phyloP scores from a whole-genome alignment of 2,888 invertebrate genomes.

The Busseola fusca region DNA sequence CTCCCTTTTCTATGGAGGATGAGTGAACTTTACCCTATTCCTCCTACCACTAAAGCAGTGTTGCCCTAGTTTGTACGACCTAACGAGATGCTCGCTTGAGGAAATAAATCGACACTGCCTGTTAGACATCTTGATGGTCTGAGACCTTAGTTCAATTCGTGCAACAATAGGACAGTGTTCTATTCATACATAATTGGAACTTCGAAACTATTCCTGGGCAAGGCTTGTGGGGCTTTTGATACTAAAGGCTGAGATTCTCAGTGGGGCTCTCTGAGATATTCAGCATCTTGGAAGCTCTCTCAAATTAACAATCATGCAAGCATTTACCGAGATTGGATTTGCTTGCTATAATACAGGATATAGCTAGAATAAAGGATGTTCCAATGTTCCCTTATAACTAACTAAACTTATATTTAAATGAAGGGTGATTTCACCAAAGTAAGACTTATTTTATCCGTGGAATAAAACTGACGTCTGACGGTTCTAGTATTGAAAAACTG shows the following conservation, averaged over 20 bases:
- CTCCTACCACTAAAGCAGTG: no score
- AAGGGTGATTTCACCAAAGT: neutral
- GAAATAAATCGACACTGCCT: slow-evolving; percentile 5
- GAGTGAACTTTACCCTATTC: no score
- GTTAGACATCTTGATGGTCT: slow-evolving; percentile 1
- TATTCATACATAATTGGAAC: slow-evolving; percentile 35
- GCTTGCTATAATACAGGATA: neutral
- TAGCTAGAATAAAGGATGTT: neutral
- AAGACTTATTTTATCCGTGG: neutral
- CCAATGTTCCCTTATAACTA: neutral
- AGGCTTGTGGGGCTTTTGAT: neutral
- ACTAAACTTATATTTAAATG: neutral
- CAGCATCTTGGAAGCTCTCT: slow-evolving; percentile 1
- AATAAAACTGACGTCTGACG: neutral
- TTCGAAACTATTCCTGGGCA: slow-evolving; percentile 6
- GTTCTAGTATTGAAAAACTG: neutral
- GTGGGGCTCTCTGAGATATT: neutral
- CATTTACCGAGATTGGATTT: neutral
- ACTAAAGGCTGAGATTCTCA: neutral
- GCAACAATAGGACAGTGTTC: slow-evolving; percentile 12
- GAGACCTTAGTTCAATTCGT: neutral
- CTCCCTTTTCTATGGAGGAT: no score
- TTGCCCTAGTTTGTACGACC: no score
- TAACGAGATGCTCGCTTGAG: neutral
- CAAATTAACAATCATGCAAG: neutral